These are phyloP conservation scores for Agrypnia vestita DNA, from an alignment of 1,140 invertebrate genomes.

Conservation along the genomic window DNA sequence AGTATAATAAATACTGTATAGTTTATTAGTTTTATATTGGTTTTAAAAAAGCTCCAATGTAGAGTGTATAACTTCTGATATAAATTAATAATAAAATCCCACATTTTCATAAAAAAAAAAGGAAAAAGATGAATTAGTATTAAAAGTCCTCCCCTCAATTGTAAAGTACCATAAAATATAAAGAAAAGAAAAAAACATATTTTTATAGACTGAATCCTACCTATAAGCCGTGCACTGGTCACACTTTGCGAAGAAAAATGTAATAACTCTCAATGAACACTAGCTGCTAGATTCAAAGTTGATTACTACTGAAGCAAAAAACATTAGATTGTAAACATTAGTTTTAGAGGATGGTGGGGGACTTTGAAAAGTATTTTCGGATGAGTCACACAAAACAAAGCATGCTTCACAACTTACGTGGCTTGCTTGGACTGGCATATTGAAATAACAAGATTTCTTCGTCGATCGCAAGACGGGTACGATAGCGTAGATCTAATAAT, in stretches of 20 bases:
- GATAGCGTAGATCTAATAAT: constrained; percentile 55
- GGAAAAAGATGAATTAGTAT: no score
- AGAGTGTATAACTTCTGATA: no score
- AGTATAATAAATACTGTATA: no score
- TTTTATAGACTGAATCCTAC: constrained; percentile 43
- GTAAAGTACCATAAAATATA: background rate
- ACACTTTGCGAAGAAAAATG: constrained; percentile 5
- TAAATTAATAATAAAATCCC: no score
- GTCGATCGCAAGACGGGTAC: constrained; percentile 51
- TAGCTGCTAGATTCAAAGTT: constrained; percentile 11
- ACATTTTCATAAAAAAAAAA: no score
- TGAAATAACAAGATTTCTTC: constrained; percentile 57
- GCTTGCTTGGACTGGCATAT: constrained; percentile 56
- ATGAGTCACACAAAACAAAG: constrained; percentile 46
- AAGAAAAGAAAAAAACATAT: constrained; percentile 43
- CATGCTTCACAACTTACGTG: constrained; percentile 55
- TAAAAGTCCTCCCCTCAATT: no score
- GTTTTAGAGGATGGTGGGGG: background rate
- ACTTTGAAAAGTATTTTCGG: constrained; percentile 14
- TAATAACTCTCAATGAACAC: background rate
- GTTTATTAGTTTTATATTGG: no score
- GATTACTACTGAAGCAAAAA: constrained; percentile 32
- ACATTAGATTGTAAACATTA: constrained; percentile 24
- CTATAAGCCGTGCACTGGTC: constrained; percentile 31
- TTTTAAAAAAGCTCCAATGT: no score